Evolutionary conservation across 2,797 vertebrate species (phyloP).

Genomic region (Cyclopterus lumpus): DNA sequence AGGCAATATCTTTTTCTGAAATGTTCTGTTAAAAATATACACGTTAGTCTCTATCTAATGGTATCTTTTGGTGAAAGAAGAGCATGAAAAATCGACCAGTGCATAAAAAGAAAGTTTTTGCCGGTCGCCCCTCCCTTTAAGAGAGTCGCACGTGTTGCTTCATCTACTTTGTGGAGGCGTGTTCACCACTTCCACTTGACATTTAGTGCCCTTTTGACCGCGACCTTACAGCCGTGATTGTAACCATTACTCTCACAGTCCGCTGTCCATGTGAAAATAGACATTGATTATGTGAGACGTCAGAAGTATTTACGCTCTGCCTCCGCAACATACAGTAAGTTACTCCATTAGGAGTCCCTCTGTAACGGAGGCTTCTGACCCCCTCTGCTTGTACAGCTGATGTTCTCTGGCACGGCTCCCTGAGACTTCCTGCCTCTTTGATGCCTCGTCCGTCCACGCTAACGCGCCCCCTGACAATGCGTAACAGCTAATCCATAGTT

Average conservation of each 20-base stretch:
- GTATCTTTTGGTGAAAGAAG: neutral
- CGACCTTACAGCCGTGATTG: conserved; percentile 46
- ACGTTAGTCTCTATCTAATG: neutral
- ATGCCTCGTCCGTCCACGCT: conserved; percentile 74
- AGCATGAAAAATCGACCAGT: no score
- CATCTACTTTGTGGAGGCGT: conserved; percentile 12
- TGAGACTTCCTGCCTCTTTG: conserved; percentile 80
- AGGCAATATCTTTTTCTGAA: neutral
- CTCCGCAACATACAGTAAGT: conserved; percentile 61
- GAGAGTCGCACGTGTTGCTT: conserved; percentile 4
- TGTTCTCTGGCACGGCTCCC: conserved; percentile 76
- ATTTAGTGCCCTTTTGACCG: conserved; percentile 47
- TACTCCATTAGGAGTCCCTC: conserved; percentile 68
- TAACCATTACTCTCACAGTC: conserved; percentile 53
- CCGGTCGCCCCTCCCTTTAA: neutral
- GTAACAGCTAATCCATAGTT: conserved; percentile 81
- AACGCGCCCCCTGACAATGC: conserved; percentile 77
- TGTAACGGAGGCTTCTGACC: conserved; percentile 79
- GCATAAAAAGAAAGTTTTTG: neutral
- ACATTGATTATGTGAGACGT: conserved; percentile 67
- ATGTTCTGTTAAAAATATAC: neutral
- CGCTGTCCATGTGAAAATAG: conserved; percentile 60
- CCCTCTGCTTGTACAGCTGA: conserved; percentile 82
- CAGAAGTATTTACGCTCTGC: conserved; percentile 61
- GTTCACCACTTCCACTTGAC: conserved; percentile 13